Conservation (phyloP, 2,113 vertebrate genomes). For the Lagopus muta region DNA sequence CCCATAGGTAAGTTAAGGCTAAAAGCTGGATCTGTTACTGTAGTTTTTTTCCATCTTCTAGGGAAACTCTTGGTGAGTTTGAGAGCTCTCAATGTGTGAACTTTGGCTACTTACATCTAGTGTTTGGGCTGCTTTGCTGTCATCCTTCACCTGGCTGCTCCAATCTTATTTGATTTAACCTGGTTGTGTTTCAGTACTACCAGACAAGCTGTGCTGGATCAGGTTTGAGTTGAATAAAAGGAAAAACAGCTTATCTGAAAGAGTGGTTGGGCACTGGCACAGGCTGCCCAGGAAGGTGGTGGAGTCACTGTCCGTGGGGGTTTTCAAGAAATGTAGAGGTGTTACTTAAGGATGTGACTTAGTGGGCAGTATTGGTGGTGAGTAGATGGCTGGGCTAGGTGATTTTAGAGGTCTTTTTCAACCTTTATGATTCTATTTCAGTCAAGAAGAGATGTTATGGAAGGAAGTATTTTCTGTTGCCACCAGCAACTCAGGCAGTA, state of each 20-base stretch:
- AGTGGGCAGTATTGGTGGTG: no score
- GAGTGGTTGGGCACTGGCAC: no score
- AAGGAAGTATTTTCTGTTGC: neutral
- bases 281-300: no score
- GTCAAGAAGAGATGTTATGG: no score
- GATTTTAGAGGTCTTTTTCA: no score
- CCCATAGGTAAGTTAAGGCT: neutral
- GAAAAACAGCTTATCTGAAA: no score
- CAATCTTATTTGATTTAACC: neutral
- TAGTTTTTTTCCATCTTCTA: neutral
- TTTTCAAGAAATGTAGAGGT: no score
- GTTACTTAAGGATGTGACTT: no score
- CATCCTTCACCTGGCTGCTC: neutral
- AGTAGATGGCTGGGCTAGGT: no score
- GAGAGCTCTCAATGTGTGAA: accelerated
- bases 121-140: neutral
- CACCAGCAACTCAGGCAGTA: neutral
- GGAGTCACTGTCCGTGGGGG: no score
- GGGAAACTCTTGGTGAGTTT: neutral
- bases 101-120: neutral
- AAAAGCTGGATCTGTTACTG: neutral
- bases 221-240: no score
- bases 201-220: neutral
- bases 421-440: no score
- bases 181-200: neutral